Conservation (phyloP, 2,113 vertebrate genomes). For the Sapajus apella region DNA sequence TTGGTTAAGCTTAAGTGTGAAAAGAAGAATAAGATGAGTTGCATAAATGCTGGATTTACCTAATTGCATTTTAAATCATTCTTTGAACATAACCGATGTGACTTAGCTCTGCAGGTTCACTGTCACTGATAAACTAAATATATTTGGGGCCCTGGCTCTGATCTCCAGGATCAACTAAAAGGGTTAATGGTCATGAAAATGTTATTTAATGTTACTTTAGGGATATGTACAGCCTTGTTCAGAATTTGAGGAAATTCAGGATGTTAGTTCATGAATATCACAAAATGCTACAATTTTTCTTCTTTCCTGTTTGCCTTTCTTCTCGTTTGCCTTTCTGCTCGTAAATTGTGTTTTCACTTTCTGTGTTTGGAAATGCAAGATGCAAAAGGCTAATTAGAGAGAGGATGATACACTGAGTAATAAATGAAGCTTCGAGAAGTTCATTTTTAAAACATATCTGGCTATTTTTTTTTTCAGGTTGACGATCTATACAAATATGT, state of each 20-base stretch:
- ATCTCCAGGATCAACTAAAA: background rate
- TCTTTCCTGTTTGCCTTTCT: background rate
- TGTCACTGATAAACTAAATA: background rate
- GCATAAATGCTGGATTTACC: conserved; percentile 7
- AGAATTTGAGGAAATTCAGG: background rate
- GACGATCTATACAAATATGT: background rate
- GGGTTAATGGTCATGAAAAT: background rate
- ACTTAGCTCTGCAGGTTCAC: background rate
- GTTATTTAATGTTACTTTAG: background rate
- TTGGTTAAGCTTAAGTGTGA: background rate
- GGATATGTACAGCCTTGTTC: background rate
- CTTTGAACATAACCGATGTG: background rate
- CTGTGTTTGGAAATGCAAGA: background rate
- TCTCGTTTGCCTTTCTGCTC: background rate
- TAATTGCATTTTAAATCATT: conserved; percentile 13
- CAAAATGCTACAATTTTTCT: background rate
- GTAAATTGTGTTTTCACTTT: background rate
- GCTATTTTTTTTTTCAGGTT: background rate
- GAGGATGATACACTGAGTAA: background rate
- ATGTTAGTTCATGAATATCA: background rate
- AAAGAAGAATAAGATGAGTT: conserved; percentile 1
- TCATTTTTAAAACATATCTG: background rate
- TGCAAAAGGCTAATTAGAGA: background rate
- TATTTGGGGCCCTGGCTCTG: background rate
- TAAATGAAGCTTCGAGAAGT: background rate